phyloP scores from a whole-genome alignment of 2,888 invertebrate genomes.

The Agrilus cyanescens region DNA sequence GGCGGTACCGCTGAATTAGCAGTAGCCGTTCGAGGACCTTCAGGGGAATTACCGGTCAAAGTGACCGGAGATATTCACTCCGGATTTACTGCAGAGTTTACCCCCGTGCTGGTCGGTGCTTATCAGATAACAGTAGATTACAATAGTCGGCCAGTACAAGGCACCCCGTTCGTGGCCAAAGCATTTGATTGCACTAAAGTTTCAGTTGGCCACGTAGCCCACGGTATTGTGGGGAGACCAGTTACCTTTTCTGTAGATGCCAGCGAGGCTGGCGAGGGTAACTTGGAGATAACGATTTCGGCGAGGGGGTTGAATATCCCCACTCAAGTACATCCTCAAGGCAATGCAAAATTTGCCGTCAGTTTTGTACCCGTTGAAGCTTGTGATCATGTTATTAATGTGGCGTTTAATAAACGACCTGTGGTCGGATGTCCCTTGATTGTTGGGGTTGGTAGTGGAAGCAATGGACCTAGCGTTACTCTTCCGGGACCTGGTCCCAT shows the following conservation, averaged over 20 bases:
- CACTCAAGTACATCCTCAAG: constrained; percentile 85
- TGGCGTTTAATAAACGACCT: constrained; percentile 90
- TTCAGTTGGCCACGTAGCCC: constrained; percentile 64
- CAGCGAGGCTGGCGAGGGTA: constrained; percentile 93
- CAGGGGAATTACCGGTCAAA: constrained; percentile 75
- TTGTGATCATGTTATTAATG: constrained; percentile 90
- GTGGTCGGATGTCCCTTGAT: constrained; percentile 85
- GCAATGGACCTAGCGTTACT: constrained; percentile 55
- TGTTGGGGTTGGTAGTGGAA: constrained; percentile 58
- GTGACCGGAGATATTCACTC: constrained; percentile 80
- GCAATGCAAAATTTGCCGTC: constrained; percentile 84
- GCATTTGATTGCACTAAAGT: constrained; percentile 86
- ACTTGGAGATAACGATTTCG: constrained; percentile 92
- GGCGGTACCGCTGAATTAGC: constrained; percentile 72
- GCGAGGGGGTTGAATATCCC: constrained; percentile 88
- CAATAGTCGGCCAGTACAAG: constrained; percentile 78
- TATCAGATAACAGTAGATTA: constrained; percentile 86
- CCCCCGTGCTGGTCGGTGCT: constrained; percentile 85
- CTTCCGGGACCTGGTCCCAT: constrained; percentile 61
- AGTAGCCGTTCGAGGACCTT: constrained; percentile 79
- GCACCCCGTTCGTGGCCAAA: constrained; percentile 82
- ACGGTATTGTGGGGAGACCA: constrained; percentile 75
- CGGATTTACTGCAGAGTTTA: constrained; percentile 84
- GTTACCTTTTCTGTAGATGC: constrained; percentile 95
- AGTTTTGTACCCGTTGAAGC: constrained; percentile 92